A percentile compares a stretch with the other conserved stretches of the same genome.
Conservation (phyloP, 2,888 invertebrate genomes). For the Hesperia comma region DNA sequence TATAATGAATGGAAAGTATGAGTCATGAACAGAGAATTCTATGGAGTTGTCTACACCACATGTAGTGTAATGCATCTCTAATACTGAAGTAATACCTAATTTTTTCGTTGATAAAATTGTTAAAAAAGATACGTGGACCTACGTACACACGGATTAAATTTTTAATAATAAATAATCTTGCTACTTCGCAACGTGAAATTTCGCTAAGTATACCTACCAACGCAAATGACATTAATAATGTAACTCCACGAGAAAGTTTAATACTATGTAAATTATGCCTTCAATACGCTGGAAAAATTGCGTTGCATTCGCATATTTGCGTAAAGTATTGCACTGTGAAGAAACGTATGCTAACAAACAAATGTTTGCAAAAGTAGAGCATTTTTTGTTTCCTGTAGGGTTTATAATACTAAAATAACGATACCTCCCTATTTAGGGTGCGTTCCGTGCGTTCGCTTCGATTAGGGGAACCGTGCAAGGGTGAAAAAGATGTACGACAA, state of each 20-base stretch:
- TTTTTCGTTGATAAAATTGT: neutral
- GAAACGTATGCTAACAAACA: slow-evolving; percentile 33
- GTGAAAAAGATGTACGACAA: slow-evolving; percentile 70
- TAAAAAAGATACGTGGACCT: neutral
- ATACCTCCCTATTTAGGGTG: slow-evolving; percentile 70
- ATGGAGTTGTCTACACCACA: neutral
- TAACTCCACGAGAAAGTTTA: slow-evolving; percentile 10
- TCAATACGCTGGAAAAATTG: slow-evolving; percentile 10
- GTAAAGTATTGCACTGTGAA: slow-evolving; percentile 17
- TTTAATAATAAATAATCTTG: too few relatives aligned
- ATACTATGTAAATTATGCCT: slow-evolving; percentile 19
- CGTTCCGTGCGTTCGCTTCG: slow-evolving; percentile 69
- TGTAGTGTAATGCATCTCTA: neutral
- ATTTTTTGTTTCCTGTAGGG: slow-evolving; percentile 31
- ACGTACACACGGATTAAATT: neutral
- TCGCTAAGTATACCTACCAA: neutral
- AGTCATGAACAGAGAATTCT: slow-evolving; percentile 1
- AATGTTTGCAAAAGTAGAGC: slow-evolving; percentile 27
- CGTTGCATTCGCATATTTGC: slow-evolving; percentile 15
- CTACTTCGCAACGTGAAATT: too few relatives aligned
- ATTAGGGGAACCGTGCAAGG: slow-evolving; percentile 76
- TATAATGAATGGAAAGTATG: slow-evolving; percentile 4
- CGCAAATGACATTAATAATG: neutral
- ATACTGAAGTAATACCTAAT: too few relatives aligned
- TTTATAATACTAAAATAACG: slow-evolving; percentile 64